Conservation (phyloP, 2,888 invertebrate species). For the Catocala sponsa region DNA sequence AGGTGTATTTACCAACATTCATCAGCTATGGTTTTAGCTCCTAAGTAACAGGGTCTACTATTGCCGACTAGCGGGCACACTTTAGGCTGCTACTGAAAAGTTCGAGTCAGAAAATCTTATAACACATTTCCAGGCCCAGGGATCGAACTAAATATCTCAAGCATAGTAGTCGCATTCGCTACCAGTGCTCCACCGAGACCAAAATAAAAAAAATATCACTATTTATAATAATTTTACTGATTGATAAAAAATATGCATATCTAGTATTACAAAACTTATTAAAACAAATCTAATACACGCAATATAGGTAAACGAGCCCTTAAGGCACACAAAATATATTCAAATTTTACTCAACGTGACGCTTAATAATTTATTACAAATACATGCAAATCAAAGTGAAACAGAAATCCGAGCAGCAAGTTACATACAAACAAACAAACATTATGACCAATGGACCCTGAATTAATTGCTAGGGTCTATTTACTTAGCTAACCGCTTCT, state of each 20-base stretch:
- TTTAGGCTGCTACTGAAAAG: no score
- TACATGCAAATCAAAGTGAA: slow-evolving; percentile 46
- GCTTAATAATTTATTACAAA: slow-evolving; percentile 40
- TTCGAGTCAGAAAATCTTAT: no score
- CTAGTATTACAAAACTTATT: neutral
- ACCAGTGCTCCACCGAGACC: no score
- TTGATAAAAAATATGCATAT: no score
- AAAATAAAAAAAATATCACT: no score
- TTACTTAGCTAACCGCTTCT: slow-evolving; percentile 78
- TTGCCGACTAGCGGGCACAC: no score
- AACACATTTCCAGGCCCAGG: no score
- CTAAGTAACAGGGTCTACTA: no score
- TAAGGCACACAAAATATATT: slow-evolving; percentile 20
- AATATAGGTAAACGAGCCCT: neutral
- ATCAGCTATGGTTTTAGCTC: no score
- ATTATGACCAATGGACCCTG: slow-evolving; percentile 85
- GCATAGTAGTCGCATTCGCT: no score
- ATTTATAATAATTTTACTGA: neutral
- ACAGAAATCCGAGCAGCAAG: slow-evolving; percentile 63
- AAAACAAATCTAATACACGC: neutral
- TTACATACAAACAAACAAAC: slow-evolving; percentile 83
- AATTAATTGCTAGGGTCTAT: slow-evolving; percentile 84
- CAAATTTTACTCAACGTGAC: slow-evolving; percentile 22
- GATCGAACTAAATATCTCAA: no score
- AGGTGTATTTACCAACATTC: no score